Conservation (phyloP, 2,113 vertebrate genomes). For the Tichodroma muraria region DNA sequence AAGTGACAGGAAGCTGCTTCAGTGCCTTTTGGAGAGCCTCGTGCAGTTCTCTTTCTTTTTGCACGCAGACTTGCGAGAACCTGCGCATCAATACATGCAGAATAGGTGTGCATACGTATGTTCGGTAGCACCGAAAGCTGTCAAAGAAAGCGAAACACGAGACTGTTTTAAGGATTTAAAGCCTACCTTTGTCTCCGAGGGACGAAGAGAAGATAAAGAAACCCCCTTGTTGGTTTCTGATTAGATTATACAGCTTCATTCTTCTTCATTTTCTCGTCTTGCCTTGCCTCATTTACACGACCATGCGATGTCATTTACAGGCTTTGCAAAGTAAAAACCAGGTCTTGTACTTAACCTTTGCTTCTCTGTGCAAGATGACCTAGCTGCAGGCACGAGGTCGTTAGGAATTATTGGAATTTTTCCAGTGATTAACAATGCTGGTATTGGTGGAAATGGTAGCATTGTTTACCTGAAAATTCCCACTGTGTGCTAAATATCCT, state of each 20-base stretch:
- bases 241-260: conserved; percentile 64
- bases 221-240: conserved; percentile 11
- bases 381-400: conserved; percentile 29
- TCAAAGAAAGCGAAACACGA: not conserved
- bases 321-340: conserved; percentile 61
- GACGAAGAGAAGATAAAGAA: not conserved
- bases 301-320: conserved; percentile 70
- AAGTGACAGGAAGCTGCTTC: conserved; percentile 10
- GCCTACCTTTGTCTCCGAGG: conserved; percentile 24
- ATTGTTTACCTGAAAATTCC: conserved; percentile 2
- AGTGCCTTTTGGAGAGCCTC: not conserved
- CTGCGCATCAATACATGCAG: not conserved
- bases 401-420: conserved; percentile 1
- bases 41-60: not conserved
- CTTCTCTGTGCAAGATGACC: conserved; percentile 64
- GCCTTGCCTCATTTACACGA: conserved; percentile 74
- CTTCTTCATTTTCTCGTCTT: conserved; percentile 73
- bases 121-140: not conserved
- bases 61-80: not conserved
- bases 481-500: not conserved
- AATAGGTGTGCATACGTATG: not conserved
- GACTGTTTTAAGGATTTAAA: not conserved
- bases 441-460: not conserved
- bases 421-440: not conserved
- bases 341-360: conserved; percentile 51